Conservation (phyloP, 2,888 invertebrate species). For the Polyommatus iphigenia region DNA sequence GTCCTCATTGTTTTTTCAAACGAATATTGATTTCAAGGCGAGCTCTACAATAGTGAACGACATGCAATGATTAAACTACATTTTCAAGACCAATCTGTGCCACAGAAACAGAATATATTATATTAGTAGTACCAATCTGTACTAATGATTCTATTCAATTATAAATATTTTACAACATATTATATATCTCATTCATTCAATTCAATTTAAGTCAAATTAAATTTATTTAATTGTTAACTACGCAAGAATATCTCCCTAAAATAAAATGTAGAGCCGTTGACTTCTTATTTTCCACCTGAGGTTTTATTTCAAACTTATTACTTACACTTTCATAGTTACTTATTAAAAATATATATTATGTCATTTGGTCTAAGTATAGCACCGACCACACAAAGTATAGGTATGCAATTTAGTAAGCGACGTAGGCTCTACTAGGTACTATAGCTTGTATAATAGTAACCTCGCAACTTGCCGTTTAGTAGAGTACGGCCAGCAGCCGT, state of each 20-base stretch:
- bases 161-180: neutral
- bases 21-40: constrained; percentile 20
- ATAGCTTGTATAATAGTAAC: constrained; percentile 15
- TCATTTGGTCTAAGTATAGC: too few relatives aligned
- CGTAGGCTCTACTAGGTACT: constrained; percentile 2
- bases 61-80: constrained; percentile 19
- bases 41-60: constrained; percentile 28
- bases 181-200: neutral
- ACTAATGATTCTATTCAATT: too few relatives aligned
- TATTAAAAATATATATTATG: too few relatives aligned
- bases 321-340: too few relatives aligned
- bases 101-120: too few relatives aligned
- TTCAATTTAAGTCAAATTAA: too few relatives aligned
- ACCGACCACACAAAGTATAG: too few relatives aligned
- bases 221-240: too few relatives aligned
- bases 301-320: too few relatives aligned
- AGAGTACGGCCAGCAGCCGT: constrained; percentile 38
- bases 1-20: constrained; percentile 27
- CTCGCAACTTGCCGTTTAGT: neutral
- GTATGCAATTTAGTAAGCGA: neutral
- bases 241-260: too few relatives aligned
- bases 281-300: neutral
- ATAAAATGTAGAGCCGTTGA: neutral
- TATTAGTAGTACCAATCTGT: too few relatives aligned
- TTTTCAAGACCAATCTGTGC: constrained; percentile 27